phyloP scores from a whole-genome alignment of 2,797 vertebrate genomes.

The Graptemys geographica region DNA sequence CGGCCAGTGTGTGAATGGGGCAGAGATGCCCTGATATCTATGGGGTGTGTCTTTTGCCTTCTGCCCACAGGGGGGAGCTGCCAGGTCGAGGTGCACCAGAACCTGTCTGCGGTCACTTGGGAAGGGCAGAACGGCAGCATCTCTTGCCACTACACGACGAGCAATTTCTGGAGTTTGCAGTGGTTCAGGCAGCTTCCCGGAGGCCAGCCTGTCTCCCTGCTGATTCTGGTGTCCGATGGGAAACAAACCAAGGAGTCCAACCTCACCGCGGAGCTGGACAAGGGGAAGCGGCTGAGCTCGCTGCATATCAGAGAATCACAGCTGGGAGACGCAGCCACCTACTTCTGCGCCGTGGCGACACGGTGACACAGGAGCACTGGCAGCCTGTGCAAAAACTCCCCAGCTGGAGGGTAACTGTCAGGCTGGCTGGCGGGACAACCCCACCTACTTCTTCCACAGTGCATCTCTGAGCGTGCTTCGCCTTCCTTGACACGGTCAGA shows the following conservation, averaged over 20 bases:
- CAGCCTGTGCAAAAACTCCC: conserved; percentile 42
- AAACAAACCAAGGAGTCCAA: background rate
- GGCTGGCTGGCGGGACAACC: background rate
- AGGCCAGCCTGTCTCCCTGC: background rate
- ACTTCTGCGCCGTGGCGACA: conserved; percentile 11
- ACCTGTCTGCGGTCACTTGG: background rate
- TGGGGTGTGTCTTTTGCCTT: background rate
- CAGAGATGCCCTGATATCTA: too few species aligned
- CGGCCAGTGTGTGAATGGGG: too few species aligned
- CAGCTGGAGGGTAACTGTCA: background rate
- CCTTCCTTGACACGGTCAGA: background rate
- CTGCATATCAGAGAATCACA: background rate
- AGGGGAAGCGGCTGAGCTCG: background rate
- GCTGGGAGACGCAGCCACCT: background rate
- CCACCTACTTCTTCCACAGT: background rate
- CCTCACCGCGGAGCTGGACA: conserved; percentile 10
- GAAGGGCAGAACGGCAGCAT: background rate
- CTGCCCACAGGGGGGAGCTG: background rate
- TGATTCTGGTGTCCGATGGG: background rate
- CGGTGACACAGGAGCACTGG: conserved; percentile 5
- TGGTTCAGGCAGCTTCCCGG: background rate
- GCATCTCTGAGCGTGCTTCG: background rate
- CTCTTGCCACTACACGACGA: background rate
- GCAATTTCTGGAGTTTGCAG: background rate
- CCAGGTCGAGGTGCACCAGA: conserved; percentile 8